Percentiles rank a stretch among this genome's conserved stretches.
Conservation (phyloP, 2,113 vertebrate genomes). For the Erinaceus europaeus region DNA sequence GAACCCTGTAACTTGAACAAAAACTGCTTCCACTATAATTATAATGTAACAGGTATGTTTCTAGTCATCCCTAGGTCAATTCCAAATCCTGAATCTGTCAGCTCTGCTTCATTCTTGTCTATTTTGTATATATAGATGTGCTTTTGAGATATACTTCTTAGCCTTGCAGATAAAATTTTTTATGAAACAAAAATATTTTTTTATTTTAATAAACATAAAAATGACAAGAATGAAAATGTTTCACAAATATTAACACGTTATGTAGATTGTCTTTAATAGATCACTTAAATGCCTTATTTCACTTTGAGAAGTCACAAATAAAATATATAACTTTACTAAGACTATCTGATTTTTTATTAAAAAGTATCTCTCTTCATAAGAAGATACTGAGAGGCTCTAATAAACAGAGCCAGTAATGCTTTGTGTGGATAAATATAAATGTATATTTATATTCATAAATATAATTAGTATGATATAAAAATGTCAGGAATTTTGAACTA, state of each 20-base stretch:
- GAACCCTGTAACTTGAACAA: slow-evolving; percentile 92
- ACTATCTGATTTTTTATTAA: background rate
- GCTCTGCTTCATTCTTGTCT: background rate
- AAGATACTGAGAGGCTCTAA: background rate
- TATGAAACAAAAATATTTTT: background rate
- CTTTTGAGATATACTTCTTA: background rate
- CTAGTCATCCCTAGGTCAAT: background rate
- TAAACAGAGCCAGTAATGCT: background rate
- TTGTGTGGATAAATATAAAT: background rate
- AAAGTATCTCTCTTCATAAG: background rate
- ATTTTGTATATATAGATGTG: background rate
- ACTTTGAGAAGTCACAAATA: background rate
- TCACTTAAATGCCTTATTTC: background rate
- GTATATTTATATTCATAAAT: background rate
- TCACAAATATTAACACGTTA: background rate
- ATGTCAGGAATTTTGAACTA: background rate
- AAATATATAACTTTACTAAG: background rate
- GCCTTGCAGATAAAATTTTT: background rate
- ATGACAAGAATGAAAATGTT: background rate
- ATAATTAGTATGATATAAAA: background rate
- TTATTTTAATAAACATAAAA: background rate
- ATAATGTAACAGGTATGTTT: slow-evolving; percentile 94
- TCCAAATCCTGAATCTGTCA: no score
- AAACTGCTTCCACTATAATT: slow-evolving; percentile 97
- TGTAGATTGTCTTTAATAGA: background rate